Evolutionary conservation across 1,140 invertebrate species (phyloP).

Genomic region (Orchestia grillus): DNA sequence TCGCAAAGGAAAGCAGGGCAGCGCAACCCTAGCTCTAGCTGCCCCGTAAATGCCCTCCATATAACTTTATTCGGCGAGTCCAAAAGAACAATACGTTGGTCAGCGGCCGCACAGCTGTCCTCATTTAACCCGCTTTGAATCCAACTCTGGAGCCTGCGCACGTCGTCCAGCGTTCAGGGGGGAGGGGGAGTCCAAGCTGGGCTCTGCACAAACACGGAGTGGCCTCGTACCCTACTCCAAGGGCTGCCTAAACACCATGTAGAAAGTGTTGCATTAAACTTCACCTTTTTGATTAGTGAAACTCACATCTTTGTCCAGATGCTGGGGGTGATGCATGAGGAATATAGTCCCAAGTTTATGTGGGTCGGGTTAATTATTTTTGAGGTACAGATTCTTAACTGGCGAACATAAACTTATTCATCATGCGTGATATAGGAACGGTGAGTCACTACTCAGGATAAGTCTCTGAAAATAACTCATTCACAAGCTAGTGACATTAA

Average conservation of each 20-base stretch:
- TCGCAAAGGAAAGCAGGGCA: conserved; percentile 29
- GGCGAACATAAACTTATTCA: not conserved
- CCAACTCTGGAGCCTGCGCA: not conserved
- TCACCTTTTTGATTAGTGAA: not conserved
- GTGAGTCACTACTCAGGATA: not conserved
- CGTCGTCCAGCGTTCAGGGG: not conserved
- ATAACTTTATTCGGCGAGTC: conserved; percentile 20
- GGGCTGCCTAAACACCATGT: not conserved
- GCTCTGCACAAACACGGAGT: not conserved
- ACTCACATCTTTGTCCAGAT: not conserved
- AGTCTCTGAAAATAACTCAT: not conserved
- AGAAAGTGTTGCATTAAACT: not conserved
- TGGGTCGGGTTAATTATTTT: not conserved
- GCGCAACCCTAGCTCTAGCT: conserved; percentile 46
- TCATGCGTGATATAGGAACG: not conserved
- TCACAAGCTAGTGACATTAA: not conserved
- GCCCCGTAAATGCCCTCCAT: conserved; percentile 7
- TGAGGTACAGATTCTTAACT: not conserved
- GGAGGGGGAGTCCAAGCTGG: not conserved
- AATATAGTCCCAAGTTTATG: not conserved
- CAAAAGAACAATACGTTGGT: conserved; percentile 52
- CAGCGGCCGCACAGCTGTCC: conserved; percentile 34
- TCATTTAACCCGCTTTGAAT: conserved; percentile 43
- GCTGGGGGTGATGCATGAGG: not conserved
- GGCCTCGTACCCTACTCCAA: not conserved